phyloP scores from a whole-genome alignment of 2,113 vertebrate genomes.

The Acanthochromis polyacanthus region DNA sequence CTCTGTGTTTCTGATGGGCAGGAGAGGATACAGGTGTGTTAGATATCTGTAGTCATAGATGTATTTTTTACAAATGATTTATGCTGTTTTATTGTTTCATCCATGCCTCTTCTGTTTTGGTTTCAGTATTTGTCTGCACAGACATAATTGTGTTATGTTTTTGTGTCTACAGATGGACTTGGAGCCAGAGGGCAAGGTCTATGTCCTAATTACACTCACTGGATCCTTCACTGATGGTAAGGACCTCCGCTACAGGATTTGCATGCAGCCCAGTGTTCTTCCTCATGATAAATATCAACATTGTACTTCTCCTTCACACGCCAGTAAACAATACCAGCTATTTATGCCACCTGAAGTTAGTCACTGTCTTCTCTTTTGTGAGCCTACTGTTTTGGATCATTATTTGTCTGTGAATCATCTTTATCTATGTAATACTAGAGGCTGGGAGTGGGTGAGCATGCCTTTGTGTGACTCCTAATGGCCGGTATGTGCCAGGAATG shows the following conservation, averaged over 20 bases:
- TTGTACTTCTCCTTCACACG: background rate
- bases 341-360: background rate
- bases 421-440: background rate
- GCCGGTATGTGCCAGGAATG: constrained; percentile 9
- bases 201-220: constrained; percentile 89
- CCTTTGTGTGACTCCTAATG: background rate
- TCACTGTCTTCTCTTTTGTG: background rate
- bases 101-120: background rate
- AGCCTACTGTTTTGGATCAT: constrained; percentile 7
- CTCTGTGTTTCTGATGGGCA: no score
- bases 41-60: background rate
- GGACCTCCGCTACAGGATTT: constrained; percentile 22
- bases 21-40: background rate
- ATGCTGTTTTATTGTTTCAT: no score
- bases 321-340: background rate
- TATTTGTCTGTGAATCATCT: background rate
- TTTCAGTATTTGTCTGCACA: background rate
- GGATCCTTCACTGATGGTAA: constrained; percentile 96
- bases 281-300: background rate
- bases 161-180: constrained; percentile 90
- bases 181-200: constrained; percentile 97
- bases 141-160: constrained; percentile 37
- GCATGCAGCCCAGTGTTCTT: background rate
- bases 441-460: background rate
- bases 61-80: no score